Base-by-base conservation (phyloP, 2,797 vertebrate genomes). In the Myotis planiceps region DNA sequence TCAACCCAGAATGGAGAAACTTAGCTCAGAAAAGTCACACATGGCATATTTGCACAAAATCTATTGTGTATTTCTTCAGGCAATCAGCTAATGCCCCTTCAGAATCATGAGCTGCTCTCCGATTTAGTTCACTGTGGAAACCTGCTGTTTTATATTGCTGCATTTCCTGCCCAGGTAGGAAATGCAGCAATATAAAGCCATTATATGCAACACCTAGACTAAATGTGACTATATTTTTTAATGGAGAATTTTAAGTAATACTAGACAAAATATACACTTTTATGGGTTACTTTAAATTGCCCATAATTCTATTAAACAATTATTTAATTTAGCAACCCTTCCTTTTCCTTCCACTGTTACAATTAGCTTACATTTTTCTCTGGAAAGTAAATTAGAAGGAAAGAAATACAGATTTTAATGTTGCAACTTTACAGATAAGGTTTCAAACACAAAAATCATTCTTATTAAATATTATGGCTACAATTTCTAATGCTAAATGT, bases 241-340 rank as follows among this genome's bases (percentile, higher is more conserved):
- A 65, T 76, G 45, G 60, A 93, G 9, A 95, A 78, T 74, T 95
- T 94, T 79, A 82, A 85, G n/a, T 84, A 90, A 82, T 55, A 84
- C 0, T 74, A 9, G n/a, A 19, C 19, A 94, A 93, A 60, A 94
- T 63, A 53, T 27, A 78, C 37, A 21, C 49, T 66, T 88, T 60
- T 83, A 32, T 47, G 58, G n/a, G 9, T 69, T 84, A 58, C 25
- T 93, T 94, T 74, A 89, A 96, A 75, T 88, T 66, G 29, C 2
- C 18, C 29, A 55, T 81, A 89, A 84, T 79, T 95, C 45, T 37
- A 66, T 81, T 58, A 95, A 94, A 66, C 5, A 94, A 81, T 88
- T 45, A 88, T 39, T 93, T 94, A 23, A 78, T 88, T 93, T 82
- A 53, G 32, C 88, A 85, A 88, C 63, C 37, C 39, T 53, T 88